Evolutionary conservation across 2,888 invertebrate species (phyloP).

Genomic region (Lissocephala sabroskyi): DNA sequence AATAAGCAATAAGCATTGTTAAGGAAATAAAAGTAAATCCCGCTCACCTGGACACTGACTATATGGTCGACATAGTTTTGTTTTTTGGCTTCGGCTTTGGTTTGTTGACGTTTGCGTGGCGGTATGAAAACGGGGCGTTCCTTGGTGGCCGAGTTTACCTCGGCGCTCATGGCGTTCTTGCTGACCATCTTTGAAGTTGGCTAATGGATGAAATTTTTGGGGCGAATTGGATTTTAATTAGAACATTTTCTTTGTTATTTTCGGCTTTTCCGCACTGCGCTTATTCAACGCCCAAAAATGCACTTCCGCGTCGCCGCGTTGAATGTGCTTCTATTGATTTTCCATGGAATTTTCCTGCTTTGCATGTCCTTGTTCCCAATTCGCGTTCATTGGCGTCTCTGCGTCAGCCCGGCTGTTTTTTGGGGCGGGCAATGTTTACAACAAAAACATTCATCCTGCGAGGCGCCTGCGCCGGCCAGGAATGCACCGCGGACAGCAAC

Average conservation of each 20-base stretch:
- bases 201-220: background rate
- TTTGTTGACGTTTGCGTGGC: conserved; percentile 76
- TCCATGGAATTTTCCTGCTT: conserved; percentile 33
- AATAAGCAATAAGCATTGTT: background rate
- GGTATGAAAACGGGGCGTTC: conserved; percentile 76
- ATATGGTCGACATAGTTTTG: conserved; percentile 78
- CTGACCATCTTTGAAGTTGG: conserved; percentile 69
- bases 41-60: conserved; percentile 76
- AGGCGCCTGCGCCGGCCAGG: conserved; percentile 52
- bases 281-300: conserved; percentile 33
- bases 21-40: background rate
- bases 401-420: too few relatives aligned
- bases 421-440: too few relatives aligned
- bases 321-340: conserved; percentile 65
- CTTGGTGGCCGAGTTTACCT: conserved; percentile 53
- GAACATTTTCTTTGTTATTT: conserved; percentile 4
- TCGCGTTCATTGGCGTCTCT: conserved; percentile 46
- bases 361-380: conserved; percentile 66
- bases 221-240: background rate
- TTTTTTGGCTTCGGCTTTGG: conserved; percentile 67
- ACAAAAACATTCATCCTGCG: too few relatives aligned
- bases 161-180: conserved; percentile 46
- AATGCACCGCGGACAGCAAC: too few relatives aligned
- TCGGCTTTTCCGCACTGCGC: conserved; percentile 6
- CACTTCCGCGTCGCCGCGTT: conserved; percentile 38